Base-by-base conservation (phyloP, 2,113 vertebrate species). In the Boleophthalmus pectinirostris region DNA sequence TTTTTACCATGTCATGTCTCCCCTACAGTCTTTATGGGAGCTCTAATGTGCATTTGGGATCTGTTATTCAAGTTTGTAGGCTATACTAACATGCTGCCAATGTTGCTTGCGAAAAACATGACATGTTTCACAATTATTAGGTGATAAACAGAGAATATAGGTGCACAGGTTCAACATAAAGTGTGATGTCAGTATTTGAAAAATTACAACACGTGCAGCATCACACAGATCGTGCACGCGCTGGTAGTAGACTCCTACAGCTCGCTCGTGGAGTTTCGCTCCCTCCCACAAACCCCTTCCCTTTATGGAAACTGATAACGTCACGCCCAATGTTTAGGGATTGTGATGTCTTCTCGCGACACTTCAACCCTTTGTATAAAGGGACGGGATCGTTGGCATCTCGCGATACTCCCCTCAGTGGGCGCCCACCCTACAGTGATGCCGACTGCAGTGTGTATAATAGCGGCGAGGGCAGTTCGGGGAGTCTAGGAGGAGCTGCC, bases 381-480 rank as follows among this genome's bases (percentile, higher is more conserved):
- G 0, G 45, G n/a, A 20, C 21, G 33, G 1, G 18, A 49, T 23
- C 25, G 68, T 58, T 56, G n/a, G 80, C 3, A 67, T 93, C 88
- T 94, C 93, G 93, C 93, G 93, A 91, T 82, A 11, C 18, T 47
- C 1, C 23, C 2, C 2, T 23, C 9, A 60, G 33, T 54, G 4
- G 78, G 79, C 85, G 74, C 83, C 89, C 85, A 72, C 81, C 93
- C 90, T 85, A 78, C 51, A 38, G 77, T 83, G 90, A 87, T 88
- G 89, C 85, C 77, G 80, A 81, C 88, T 87, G 91, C 92, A 88
- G 90, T 78, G 86, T 81, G 82, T 92, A 90, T 93, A 93, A 90
- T 75, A 92, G 79, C 84, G 73, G 89, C 66, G 67, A 83, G 82
- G 67, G 79, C 65, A 63, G 53, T 81, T 66, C 66, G 24, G 74